Conservation (phyloP, 2,888 invertebrate species). For the Sisyra nigra region DNA sequence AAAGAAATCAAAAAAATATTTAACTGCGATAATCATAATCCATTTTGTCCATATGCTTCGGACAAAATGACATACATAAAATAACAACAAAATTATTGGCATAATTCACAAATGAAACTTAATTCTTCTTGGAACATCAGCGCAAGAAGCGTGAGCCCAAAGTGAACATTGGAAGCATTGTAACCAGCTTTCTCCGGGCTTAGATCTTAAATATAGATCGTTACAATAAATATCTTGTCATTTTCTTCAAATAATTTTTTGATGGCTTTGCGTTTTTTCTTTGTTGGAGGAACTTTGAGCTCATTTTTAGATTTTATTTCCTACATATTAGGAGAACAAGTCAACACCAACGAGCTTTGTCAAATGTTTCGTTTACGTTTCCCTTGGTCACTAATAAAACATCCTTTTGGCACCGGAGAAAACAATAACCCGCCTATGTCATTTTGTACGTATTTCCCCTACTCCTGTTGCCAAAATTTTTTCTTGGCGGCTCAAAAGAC, state of each 20-base stretch:
- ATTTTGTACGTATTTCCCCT: no score
- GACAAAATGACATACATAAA: constrained; percentile 5
- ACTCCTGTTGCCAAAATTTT: no score
- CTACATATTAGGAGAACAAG: no score
- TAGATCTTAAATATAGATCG: constrained; percentile 10
- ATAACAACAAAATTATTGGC: neutral
- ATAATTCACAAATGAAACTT: constrained; percentile 1
- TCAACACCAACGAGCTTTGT: no score
- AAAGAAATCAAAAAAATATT: neutral
- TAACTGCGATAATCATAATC: neutral
- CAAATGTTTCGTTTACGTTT: no score
- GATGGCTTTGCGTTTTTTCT: no score
- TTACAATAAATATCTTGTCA: constrained; percentile 11
- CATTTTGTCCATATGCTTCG: constrained; percentile 4
- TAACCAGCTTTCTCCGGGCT: constrained; percentile 11
- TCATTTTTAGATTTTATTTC: no score
- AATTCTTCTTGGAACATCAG: constrained; percentile 9
- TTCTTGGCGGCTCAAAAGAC: no score
- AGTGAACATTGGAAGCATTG: constrained; percentile 10
- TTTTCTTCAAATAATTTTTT: constrained; percentile 2
- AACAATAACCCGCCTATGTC: no score
- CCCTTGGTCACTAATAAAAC: no score
- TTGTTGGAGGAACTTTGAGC: no score
- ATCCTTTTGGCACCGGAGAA: no score
- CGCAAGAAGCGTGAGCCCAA: constrained; percentile 13